Evolutionary conservation across 2,888 invertebrate species (phyloP).

Genomic region (Cotesia congregata): DNA sequence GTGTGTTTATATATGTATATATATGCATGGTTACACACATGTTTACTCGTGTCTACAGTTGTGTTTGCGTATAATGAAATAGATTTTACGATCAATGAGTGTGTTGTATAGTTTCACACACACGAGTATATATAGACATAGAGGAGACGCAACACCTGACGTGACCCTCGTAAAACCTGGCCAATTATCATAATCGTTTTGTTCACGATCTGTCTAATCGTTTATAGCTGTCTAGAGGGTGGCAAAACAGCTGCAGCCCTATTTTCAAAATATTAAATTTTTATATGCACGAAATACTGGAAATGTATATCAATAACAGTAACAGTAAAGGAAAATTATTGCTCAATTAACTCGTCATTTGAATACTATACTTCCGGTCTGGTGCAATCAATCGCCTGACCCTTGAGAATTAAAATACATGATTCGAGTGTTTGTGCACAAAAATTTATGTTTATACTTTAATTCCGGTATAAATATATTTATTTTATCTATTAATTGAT

Average conservation of each 20-base stretch:
- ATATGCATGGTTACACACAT: not conserved
- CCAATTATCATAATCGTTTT: constrained; percentile 41
- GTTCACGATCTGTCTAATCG: constrained; percentile 47
- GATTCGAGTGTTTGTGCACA: too few relatives aligned
- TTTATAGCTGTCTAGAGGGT: constrained; percentile 39
- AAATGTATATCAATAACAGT: constrained; percentile 21
- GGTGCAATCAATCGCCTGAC: constrained; percentile 9
- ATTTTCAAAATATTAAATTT: not conserved
- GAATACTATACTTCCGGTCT: constrained; percentile 61
- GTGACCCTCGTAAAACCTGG: constrained; percentile 29
- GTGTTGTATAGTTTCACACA: not conserved
- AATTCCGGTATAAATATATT: too few relatives aligned
- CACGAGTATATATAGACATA: constrained; percentile 27
- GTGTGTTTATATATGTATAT: not conserved
- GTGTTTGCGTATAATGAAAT: not conserved
- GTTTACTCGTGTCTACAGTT: not conserved
- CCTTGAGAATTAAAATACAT: not conserved
- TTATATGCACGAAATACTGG: not conserved
- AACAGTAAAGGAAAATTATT: constrained; percentile 29
- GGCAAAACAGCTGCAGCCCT: constrained; percentile 37
- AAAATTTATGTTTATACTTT: too few relatives aligned
- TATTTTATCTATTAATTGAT: too few relatives aligned
- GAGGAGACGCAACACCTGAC: constrained; percentile 38
- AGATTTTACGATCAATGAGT: not conserved
- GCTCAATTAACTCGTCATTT: constrained; percentile 65